These are phyloP conservation scores for Phengaris arion DNA, from an alignment of 2,888 invertebrate species.

Conservation along the genomic window DNA sequence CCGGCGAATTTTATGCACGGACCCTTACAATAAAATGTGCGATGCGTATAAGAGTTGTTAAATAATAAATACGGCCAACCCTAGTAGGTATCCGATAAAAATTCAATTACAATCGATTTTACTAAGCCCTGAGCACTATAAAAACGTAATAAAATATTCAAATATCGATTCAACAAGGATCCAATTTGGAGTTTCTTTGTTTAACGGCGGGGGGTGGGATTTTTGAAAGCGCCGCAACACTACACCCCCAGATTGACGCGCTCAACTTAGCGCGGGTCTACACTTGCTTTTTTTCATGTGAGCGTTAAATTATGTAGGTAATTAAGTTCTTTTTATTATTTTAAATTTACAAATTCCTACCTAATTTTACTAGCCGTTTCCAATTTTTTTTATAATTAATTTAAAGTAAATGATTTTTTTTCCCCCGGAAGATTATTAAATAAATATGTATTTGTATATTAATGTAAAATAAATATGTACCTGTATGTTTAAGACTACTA, in stretches of 20 bases:
- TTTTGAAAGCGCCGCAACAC: constrained; percentile 34
- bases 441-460: no score
- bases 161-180: constrained; percentile 40
- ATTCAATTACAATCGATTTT: constrained; percentile 36
- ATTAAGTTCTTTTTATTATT: no score
- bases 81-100: constrained; percentile 29
- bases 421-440: no score
- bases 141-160: constrained; percentile 43
- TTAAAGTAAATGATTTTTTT: no score
- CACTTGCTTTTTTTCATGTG: neutral
- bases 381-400: no score
- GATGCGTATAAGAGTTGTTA: constrained; percentile 3
- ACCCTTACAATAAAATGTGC: constrained; percentile 23
- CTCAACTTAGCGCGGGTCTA: constrained; percentile 18
- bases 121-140: constrained; percentile 28
- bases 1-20: neutral
- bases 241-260: constrained; percentile 33
- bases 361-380: no score
- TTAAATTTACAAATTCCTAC: no score
- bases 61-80: constrained; percentile 30
- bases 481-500: no score
- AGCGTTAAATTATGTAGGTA: no score
- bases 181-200: constrained; percentile 43
- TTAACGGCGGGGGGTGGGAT: constrained; percentile 40
- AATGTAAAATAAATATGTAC: no score